phyloP scores from a whole-genome alignment of 2,797 vertebrate genomes.

The Arrhamphus sclerolepis region DNA sequence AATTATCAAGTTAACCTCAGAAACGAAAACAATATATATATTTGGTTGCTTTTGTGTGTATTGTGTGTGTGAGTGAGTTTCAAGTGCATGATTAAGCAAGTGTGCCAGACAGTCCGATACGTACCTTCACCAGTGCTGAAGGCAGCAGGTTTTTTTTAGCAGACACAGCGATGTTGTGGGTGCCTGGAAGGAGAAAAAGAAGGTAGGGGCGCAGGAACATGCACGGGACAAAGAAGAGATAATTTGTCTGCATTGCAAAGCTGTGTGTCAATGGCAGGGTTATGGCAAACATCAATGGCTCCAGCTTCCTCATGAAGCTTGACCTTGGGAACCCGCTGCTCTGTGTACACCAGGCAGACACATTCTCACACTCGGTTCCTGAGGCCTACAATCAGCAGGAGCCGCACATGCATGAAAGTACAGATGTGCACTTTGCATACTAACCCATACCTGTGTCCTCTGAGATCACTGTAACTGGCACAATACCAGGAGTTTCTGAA shows the following conservation, averaged over 20 bases:
- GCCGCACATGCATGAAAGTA: no score
- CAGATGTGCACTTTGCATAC: conserved; percentile 6
- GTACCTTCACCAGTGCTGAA: conserved; percentile 50
- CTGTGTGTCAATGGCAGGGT: conserved; percentile 39
- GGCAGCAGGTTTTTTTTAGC: conserved; percentile 64
- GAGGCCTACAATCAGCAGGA: conserved; percentile 26
- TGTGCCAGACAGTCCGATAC: conserved; percentile 43
- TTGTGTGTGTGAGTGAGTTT: background rate
- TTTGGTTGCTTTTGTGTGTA: background rate
- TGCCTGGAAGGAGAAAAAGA: conserved; percentile 5
- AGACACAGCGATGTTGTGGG: conserved; percentile 42
- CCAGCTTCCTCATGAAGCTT: conserved; percentile 48
- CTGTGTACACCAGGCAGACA: conserved; percentile 32
- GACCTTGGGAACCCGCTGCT: conserved; percentile 56
- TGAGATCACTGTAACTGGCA: background rate
- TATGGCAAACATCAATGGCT: conserved; percentile 44
- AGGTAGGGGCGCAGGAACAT: conserved; percentile 9
- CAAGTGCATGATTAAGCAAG: conserved; percentile 27
- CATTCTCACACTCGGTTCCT: conserved; percentile 18
- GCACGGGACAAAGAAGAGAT: conserved; percentile 3
- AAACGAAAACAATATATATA: conserved; percentile 8
- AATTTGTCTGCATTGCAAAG: conserved; percentile 25
- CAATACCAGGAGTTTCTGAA: background rate
- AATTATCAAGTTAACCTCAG: conserved; percentile 11
- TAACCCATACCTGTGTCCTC: background rate